Evolutionary conservation across 2,888 invertebrate genomes (phyloP).

Genomic region (Sarcophaga variegata): DNA sequence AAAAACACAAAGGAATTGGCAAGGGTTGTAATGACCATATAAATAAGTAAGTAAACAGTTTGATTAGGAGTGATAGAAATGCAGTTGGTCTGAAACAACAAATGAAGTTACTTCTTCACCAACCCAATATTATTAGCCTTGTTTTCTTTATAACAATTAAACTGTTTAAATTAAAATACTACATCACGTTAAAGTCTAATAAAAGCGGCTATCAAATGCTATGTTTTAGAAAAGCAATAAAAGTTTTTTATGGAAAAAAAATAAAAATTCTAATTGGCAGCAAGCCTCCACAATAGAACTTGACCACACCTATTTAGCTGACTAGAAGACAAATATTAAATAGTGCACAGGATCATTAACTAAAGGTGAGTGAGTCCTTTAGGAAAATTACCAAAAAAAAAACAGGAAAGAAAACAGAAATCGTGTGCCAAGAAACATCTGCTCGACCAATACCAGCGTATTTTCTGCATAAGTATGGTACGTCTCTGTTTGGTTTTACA

Average conservation of each 20-base stretch:
- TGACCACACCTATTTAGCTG: conserved; percentile 49
- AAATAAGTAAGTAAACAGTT: too few species aligned
- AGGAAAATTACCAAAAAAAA: background rate
- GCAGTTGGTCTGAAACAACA: too few species aligned
- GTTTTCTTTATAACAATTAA: background rate
- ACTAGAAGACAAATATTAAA: background rate
- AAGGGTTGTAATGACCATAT: too few species aligned
- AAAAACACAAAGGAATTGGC: too few species aligned
- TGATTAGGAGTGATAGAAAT: too few species aligned
- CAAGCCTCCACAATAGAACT: background rate
- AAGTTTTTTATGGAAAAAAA: background rate
- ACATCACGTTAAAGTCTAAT: too few species aligned
- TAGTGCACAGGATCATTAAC: background rate
- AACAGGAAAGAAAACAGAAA: conserved; percentile 33
- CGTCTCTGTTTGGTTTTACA: conserved; percentile 25
- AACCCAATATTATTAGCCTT: background rate
- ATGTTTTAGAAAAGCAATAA: background rate
- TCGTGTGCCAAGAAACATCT: conserved; percentile 64
- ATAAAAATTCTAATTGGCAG: background rate
- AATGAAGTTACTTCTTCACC: background rate
- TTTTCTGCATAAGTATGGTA: background rate
- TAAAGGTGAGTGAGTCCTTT: conserved; percentile 29
- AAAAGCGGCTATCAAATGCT: too few species aligned
- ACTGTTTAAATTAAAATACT: background rate
- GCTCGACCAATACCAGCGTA: conserved; percentile 45